Conservation (phyloP, 2,888 invertebrate species). For the Amblyjoppa proteus region DNA sequence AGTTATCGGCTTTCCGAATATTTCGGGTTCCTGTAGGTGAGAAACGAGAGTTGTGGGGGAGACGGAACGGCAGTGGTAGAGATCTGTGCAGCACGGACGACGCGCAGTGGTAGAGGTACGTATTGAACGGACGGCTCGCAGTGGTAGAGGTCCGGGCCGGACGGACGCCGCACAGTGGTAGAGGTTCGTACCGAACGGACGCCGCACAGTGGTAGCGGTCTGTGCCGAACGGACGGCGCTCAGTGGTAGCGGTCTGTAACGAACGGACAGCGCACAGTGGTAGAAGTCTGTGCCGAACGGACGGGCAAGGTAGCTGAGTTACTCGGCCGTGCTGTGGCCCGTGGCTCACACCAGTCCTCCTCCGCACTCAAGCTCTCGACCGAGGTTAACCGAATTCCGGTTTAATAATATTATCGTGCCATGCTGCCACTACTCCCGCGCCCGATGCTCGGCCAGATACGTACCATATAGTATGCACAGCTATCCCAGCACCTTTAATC, state of each 20-base stretch:
- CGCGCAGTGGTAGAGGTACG: constrained; percentile 18
- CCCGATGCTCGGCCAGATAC: constrained; percentile 41
- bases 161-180: too few relatives aligned
- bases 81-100: constrained; percentile 29
- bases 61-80: constrained; percentile 1
- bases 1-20: constrained; percentile 64
- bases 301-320: constrained; percentile 42
- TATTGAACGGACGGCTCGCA: constrained; percentile 34
- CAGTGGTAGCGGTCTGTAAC: constrained; percentile 44
- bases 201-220: constrained; percentile 30
- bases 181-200: too few relatives aligned
- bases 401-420: constrained; percentile 67
- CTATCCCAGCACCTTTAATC: constrained; percentile 47
- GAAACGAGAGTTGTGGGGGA: constrained; percentile 8
- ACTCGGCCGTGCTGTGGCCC: constrained; percentile 23
- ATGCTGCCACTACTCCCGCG: constrained; percentile 31
- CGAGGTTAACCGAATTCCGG: constrained; percentile 71
- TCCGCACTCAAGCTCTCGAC: constrained; percentile 53
- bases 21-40: constrained; percentile 43
- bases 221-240: constrained; percentile 23
- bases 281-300: constrained; percentile 43
- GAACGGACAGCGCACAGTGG: constrained; percentile 35
- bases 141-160: too few relatives aligned
- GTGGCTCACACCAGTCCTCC: constrained; percentile 30
- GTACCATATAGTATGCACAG: constrained; percentile 36